Conservation (phyloP, 2,888 invertebrate genomes). For the Apotomis capreana region DNA sequence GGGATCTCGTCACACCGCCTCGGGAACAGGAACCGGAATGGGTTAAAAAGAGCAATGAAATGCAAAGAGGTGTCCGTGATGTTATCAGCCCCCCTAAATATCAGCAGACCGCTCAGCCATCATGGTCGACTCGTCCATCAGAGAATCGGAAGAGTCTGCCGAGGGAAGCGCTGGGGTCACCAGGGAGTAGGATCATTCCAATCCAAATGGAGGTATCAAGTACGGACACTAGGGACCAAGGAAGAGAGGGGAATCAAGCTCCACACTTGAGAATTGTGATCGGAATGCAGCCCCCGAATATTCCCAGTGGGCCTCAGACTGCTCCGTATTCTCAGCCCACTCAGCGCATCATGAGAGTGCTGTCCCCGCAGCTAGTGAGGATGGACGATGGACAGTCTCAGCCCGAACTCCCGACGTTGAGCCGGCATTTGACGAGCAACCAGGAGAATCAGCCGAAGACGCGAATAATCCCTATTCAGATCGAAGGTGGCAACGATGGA, state of each 20-base stretch:
- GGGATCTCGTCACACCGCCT: constrained; percentile 74
- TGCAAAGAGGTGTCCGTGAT: constrained; percentile 70
- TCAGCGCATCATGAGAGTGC: constrained; percentile 80
- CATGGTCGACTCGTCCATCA: constrained; percentile 77
- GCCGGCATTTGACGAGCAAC: constrained; percentile 62
- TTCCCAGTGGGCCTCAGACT: constrained; percentile 52
- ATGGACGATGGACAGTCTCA: constrained; percentile 69
- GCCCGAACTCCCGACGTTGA: constrained; percentile 70
- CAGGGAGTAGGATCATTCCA: constrained; percentile 84
- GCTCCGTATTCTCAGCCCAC: constrained; percentile 74
- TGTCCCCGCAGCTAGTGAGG: constrained; percentile 80
- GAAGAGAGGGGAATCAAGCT: constrained; percentile 61
- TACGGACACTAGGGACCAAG: constrained; percentile 65
- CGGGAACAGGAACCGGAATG: constrained; percentile 77
- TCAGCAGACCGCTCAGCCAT: constrained; percentile 71
- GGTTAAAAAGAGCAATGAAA: constrained; percentile 74
- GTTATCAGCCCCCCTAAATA: constrained; percentile 75
- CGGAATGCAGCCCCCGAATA: constrained; percentile 67
- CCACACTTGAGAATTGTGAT: constrained; percentile 77
- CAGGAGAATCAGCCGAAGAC: constrained; percentile 76
- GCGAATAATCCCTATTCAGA: constrained; percentile 85
- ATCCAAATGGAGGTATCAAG: constrained; percentile 85
- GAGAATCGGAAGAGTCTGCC: constrained; percentile 77
- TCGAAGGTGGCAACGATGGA: constrained; percentile 77
- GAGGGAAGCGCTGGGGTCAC: constrained; percentile 62